phyloP scores from a whole-genome alignment of 2,797 vertebrate species.

The Galagoides demidoff region DNA sequence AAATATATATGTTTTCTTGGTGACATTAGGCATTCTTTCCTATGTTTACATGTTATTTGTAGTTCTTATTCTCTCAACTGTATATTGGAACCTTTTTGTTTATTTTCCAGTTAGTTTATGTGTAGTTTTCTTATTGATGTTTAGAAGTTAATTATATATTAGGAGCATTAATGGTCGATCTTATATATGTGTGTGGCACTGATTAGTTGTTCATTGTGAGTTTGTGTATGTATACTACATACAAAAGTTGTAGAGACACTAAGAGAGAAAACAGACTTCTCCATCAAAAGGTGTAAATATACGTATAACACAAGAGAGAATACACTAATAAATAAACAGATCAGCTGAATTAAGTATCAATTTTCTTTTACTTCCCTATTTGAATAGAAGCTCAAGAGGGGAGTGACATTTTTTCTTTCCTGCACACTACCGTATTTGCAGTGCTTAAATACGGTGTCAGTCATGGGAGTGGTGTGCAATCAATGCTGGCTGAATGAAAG shows the following conservation, averaged over 20 bases:
- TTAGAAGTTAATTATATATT: constrained; percentile 21
- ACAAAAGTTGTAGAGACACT: background rate
- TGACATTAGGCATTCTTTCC: background rate
- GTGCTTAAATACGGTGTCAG: background rate
- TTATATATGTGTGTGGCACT: background rate
- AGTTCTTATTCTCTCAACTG: constrained; percentile 42
- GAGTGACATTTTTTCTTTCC: background rate
- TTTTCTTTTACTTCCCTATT: background rate
- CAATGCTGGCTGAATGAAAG: background rate
- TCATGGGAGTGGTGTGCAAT: background rate
- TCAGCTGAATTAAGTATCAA: background rate
- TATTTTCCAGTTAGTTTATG: background rate
- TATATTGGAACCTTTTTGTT: constrained; percentile 12
- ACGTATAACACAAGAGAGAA: background rate
- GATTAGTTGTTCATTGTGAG: background rate
- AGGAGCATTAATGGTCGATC: background rate
- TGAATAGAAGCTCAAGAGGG: background rate
- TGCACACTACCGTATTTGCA: background rate
- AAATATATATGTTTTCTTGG: background rate
- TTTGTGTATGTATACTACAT: background rate
- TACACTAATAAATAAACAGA: background rate
- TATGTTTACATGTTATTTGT: background rate
- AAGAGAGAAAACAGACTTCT: background rate
- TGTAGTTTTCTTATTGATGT: constrained; percentile 33
- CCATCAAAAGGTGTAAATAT: constrained; percentile 10